Evolutionary conservation across 2,888 invertebrate genomes (phyloP).

Genomic region (Elysia crispata): DNA sequence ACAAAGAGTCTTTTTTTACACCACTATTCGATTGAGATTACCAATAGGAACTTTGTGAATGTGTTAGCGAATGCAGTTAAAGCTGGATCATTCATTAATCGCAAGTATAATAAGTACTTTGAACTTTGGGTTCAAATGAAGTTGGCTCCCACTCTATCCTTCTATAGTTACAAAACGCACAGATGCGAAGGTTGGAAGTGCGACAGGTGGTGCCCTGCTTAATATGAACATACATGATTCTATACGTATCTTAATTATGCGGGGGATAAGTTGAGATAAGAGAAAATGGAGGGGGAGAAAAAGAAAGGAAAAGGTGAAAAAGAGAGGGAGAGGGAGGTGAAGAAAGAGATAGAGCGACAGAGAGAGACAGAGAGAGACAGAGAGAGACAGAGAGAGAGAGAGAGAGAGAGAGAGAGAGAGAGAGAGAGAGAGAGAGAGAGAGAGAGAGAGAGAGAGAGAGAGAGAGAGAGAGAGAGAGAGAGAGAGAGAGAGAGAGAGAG

Average conservation of each 20-base stretch:
- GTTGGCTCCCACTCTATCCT: too few species aligned
- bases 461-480: slow-evolving; percentile 14
- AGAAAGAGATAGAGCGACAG: slow-evolving; percentile 1
- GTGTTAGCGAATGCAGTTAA: too few species aligned
- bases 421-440: slow-evolving; percentile 1
- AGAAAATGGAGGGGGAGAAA: background rate
- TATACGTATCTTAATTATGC: background rate
- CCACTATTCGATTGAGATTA: too few species aligned
- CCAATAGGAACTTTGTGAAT: too few species aligned
- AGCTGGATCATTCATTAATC: too few species aligned
- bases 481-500: background rate
- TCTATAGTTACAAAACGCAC: background rate
- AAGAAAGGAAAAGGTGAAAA: background rate
- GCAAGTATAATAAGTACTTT: too few species aligned
- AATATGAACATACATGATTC: background rate
- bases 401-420: background rate
- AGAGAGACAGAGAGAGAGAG: background rate
- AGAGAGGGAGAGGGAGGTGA: slow-evolving; percentile 9
- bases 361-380: background rate
- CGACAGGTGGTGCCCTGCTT: background rate
- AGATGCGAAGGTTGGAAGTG: background rate
- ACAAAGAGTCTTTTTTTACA: too few species aligned
- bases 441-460: background rate
- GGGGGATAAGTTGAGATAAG: slow-evolving; percentile 11
- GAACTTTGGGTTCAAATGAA: too few species aligned